Evolutionary conservation across 2,888 invertebrate genomes (phyloP), one percentile per base, ranked within the genome.

Genomic region (Stenotaenia linearis): DNA sequence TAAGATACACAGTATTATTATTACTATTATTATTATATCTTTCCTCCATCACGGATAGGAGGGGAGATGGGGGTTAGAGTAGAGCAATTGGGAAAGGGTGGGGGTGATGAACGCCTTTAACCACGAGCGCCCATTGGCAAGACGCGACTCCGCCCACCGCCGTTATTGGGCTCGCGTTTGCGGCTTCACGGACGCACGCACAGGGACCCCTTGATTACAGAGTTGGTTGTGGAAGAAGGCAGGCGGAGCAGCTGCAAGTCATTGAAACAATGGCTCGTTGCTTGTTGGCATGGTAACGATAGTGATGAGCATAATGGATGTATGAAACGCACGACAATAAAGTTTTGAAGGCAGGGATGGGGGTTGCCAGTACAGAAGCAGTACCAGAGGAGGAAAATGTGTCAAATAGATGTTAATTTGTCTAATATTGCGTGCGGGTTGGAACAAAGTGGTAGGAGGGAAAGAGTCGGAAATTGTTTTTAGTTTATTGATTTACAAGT

Each of bases 131-230:
- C 69, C 2, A 69, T 69, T 69, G 69, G 69, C 28, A 69, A 69
- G 69, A 69, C 69, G 69, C 69, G 69, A 12, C 69, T 69, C 69
- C 69, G 69, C 69, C 69, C 69, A 69, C 69, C 28, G 69, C 69
- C 69, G 69, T 69, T 69, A 69, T 69, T 69, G 69, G 69, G 69
- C 69, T 69, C 69, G 69, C 69, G 69, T 69, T 69, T 69, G 69
- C 69, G 69, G 69, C 69, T 69, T 69, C 69, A 69, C 69, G 69
- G 69, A 69, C 69, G 69, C 69, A 69, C 69, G 69, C 69, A 69
- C 69, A 69, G 28, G 69, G 69, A 69, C 69, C 69, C 69, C 69
- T 69, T 69, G 69, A 69, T 69, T 69, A 69, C 69, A 69, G 69
- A 69, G 69, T 69, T 69, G 69, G 69, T 69, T 28, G 69, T 69